Conservation (phyloP, 1,140 invertebrate genomes). For the Drosophila leontia region DNA sequence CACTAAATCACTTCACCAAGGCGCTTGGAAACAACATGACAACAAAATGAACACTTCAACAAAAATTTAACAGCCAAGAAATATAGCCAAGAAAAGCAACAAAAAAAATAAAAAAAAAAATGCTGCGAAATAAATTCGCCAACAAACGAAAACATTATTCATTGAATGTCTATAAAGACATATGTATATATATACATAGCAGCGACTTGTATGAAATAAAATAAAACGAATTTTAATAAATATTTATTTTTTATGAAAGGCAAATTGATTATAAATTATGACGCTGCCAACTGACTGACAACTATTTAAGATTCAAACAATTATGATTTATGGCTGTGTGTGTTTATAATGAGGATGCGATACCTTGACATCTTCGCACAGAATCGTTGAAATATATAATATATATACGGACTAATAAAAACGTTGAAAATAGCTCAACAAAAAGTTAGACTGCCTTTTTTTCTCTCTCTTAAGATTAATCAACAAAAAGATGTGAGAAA, state of each 20-base stretch:
- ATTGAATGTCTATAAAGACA: constrained; percentile 78
- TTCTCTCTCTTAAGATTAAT: constrained; percentile 52
- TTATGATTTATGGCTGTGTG: constrained; percentile 73
- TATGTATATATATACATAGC: constrained; percentile 17
- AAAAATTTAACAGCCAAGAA: constrained; percentile 63
- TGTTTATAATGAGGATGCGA: constrained; percentile 59
- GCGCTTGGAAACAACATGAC: constrained; percentile 80
- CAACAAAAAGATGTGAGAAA: constrained; percentile 34
- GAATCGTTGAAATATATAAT: constrained; percentile 22
- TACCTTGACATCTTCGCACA: constrained; percentile 57
- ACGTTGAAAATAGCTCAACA: constrained; percentile 48
- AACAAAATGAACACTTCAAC: constrained; percentile 80
- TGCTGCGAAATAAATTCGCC: constrained; percentile 56
- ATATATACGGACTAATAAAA: constrained; percentile 43
- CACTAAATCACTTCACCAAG: constrained; percentile 72
- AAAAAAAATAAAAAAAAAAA: constrained; percentile 31
- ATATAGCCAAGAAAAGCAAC: constrained; percentile 52
- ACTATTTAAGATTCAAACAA: constrained; percentile 75
- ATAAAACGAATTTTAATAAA: constrained; percentile 38
- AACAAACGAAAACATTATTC: constrained; percentile 82
- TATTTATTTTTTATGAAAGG: constrained; percentile 60
- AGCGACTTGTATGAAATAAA: constrained; percentile 46
- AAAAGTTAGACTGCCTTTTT: constrained; percentile 21
- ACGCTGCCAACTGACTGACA: constrained; percentile 74
- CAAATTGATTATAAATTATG: constrained; percentile 83